A percentile compares a stretch with the other conserved stretches of the same genome.
These are phyloP conservation scores for Aphodius granarius DNA, from an alignment of 2,888 invertebrate species.

Conservation along the genomic window DNA sequence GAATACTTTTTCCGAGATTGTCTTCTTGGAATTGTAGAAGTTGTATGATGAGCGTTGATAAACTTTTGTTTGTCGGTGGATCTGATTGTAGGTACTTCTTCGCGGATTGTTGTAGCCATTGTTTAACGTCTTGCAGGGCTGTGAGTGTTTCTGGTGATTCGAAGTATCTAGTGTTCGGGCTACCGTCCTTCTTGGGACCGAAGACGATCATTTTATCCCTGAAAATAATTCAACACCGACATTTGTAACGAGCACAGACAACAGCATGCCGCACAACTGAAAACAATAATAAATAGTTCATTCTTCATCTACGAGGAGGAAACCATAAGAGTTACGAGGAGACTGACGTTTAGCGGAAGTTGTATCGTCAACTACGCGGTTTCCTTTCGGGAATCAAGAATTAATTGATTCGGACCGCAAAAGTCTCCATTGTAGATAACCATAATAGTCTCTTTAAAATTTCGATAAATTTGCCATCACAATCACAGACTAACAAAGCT, in stretches of 20 bases:
- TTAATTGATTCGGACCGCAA: no score
- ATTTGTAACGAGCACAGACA: slow-evolving; percentile 16
- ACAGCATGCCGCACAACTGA: slow-evolving; percentile 15
- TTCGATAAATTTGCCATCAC: no score
- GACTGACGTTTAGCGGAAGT: no score
- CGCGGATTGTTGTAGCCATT: slow-evolving; percentile 95
- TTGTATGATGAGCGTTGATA: slow-evolving; percentile 83
- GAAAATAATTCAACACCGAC: slow-evolving; percentile 14
- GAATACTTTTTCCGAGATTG: slow-evolving; percentile 89
- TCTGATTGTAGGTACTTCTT: slow-evolving; percentile 96
- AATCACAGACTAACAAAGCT: no score
- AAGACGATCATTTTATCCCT: slow-evolving; percentile 67
- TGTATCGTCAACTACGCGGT: no score
- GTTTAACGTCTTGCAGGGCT: slow-evolving; percentile 87
- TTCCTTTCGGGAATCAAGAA: no score
- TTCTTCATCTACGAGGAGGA: no score
- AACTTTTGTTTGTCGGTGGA: slow-evolving; percentile 90
- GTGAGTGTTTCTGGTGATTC: slow-evolving; percentile 89
- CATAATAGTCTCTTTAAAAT: no score
- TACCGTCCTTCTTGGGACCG: slow-evolving; percentile 91
- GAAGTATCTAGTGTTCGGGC: slow-evolving; percentile 91
- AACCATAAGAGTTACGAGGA: no score
- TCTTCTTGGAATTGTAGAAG: slow-evolving; percentile 96
- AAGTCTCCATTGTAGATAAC: no score
- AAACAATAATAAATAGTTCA: neutral